These are phyloP conservation scores for Lophius piscatorius DNA, from an alignment of 2,113 vertebrate genomes.

Conservation along the genomic window DNA sequence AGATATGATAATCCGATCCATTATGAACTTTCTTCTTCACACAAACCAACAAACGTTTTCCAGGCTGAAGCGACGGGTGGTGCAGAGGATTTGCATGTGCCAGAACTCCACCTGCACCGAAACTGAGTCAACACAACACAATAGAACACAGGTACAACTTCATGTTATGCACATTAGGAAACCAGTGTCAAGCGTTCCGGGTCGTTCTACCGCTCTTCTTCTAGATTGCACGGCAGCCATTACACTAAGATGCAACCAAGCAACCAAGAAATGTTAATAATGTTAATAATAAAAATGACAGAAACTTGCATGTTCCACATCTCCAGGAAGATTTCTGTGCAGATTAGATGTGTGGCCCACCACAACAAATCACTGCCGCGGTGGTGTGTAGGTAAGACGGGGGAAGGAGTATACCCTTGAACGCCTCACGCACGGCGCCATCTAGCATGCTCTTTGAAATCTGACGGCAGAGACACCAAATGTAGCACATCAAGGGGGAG, in stretches of 20 bases:
- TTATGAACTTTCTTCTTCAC: slow-evolving; percentile 39
- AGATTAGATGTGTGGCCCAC: slow-evolving; percentile 34
- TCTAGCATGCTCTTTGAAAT: slow-evolving; percentile 72
- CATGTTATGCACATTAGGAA: slow-evolving; percentile 28
- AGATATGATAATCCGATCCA: slow-evolving; percentile 58
- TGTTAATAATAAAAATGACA: slow-evolving; percentile 41
- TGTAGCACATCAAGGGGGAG: slow-evolving; percentile 67
- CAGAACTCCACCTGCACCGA: slow-evolving; percentile 40
- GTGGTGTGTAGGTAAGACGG: slow-evolving; percentile 28
- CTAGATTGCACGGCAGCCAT: no score
- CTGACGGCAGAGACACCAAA: slow-evolving; percentile 48
- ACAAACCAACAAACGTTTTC: slow-evolving; percentile 52
- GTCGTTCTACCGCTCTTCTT: no score
- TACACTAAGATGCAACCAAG: slow-evolving; percentile 49
- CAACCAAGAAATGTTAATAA: slow-evolving; percentile 39
- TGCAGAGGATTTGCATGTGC: slow-evolving; percentile 38
- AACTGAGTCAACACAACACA: slow-evolving; percentile 18
- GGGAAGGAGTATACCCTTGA: slow-evolving; percentile 27
- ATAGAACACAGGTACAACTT: slow-evolving; percentile 40
- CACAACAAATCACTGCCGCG: slow-evolving; percentile 18
- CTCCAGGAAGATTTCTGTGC: slow-evolving; percentile 46
- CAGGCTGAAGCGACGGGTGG: slow-evolving; percentile 42
- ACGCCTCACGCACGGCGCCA: slow-evolving; percentile 36
- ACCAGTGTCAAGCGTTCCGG: slow-evolving; percentile 31
- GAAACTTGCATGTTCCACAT: slow-evolving; percentile 10